Conservation (phyloP, 1,140 invertebrate genomes). For the Euwallacea similis region DNA sequence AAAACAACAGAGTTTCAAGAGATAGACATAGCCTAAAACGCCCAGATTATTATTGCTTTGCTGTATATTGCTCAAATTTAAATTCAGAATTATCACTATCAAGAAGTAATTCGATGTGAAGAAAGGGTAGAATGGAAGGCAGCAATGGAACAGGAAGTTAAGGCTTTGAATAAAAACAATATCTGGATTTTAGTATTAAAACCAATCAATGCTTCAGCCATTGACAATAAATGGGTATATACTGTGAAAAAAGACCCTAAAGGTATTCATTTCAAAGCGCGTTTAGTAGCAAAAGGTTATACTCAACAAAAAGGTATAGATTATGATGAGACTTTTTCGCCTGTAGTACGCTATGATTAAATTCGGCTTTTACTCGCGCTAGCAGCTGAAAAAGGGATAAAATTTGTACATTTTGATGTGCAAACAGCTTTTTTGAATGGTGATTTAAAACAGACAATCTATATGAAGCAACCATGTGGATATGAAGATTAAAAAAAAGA, state of each 20-base stretch:
- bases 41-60: no score
- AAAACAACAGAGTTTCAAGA: no score
- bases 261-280: not conserved
- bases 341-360: not conserved
- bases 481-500: constrained; percentile 44
- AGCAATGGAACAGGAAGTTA: no score
- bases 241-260: no score
- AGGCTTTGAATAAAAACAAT: no score
- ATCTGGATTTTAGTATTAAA: not conserved
- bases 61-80: not conserved
- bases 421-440: constrained; percentile 53
- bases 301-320: not conserved
- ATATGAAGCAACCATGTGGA: constrained; percentile 52
- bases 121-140: no score
- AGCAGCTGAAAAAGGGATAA: constrained; percentile 6
- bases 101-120: constrained; percentile 3
- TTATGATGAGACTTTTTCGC: not conserved
- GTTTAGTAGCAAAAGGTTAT: not conserved
- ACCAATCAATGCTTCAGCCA: constrained; percentile 2
- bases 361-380: constrained; percentile 10
- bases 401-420: constrained; percentile 49
- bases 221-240: no score
- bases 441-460: constrained; percentile 49
- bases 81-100: constrained; percentile 1
- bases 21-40: no score